Conservation (phyloP, 37 sponge, comb jelly and placozoan species). For the Agelas oroides region DNA sequence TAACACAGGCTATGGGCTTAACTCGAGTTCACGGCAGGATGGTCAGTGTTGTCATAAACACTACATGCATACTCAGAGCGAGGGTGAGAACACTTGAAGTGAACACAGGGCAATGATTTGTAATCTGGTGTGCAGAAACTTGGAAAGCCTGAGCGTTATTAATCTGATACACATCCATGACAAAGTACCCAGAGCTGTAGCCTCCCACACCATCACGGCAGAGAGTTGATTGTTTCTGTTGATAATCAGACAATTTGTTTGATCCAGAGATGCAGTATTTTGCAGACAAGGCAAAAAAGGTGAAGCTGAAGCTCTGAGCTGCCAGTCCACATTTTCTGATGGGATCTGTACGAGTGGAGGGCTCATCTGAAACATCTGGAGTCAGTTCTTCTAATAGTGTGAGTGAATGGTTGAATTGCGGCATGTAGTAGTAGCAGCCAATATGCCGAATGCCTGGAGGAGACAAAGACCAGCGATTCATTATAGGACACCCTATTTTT, state of each 20-base stretch:
- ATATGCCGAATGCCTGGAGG: slow-evolving; percentile 17
- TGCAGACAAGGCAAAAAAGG: slow-evolving; percentile 29
- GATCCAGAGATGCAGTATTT: slow-evolving; percentile 64
- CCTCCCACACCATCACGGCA: slow-evolving; percentile 1
- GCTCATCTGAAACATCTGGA: background rate
- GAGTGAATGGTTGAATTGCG: background rate
- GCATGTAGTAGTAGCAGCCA: slow-evolving; percentile 41
- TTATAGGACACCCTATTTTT: too few species aligned
- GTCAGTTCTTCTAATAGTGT: background rate
- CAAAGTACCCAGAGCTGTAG: background rate
- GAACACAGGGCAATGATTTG: too few species aligned
- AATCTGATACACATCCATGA: slow-evolving; percentile 10
- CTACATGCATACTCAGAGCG: too few species aligned
- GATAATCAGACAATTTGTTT: slow-evolving; percentile 13
- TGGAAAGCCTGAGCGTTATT: background rate
- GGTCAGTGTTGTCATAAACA: too few species aligned
- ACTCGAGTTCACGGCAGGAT: too few species aligned
- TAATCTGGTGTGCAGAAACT: background rate
- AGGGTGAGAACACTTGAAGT: too few species aligned
- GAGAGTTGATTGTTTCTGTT: background rate
- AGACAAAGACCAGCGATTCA: too few species aligned
- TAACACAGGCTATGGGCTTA: too few species aligned
- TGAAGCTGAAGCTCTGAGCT: slow-evolving; percentile 21
- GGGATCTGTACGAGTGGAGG: background rate
- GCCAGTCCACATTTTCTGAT: slow-evolving; percentile 11